Conservation (phyloP, 2,797 vertebrate genomes). For the Lacerta bilineata region DNA sequence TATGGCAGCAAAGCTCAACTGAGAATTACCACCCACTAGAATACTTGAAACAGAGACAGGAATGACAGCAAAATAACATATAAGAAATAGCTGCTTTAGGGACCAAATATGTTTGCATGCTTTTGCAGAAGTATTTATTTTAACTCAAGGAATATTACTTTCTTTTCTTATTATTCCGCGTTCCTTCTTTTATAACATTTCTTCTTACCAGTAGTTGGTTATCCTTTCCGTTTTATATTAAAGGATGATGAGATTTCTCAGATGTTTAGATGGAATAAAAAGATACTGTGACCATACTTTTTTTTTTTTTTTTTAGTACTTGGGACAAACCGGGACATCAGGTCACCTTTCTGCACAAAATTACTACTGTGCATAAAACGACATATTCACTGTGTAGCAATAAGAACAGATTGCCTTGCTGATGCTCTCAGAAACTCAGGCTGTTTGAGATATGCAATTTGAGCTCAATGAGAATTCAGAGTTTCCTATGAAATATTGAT, state of each 20-base stretch:
- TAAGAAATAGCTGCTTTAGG: background rate
- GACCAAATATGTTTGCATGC: background rate
- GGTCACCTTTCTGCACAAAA: slow-evolving; percentile 54
- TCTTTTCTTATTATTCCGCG: fast-evolving
- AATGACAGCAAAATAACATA: too few relatives aligned
- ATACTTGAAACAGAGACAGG: background rate
- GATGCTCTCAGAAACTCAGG: slow-evolving; percentile 53
- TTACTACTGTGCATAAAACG: slow-evolving; percentile 64
- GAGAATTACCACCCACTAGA: background rate
- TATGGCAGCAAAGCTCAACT: background rate
- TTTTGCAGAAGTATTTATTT: background rate
- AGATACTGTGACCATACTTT: slow-evolving; percentile 50
- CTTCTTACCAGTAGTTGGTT: background rate
- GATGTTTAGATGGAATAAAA: slow-evolving; percentile 55
- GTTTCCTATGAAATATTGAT: slow-evolving; percentile 29
- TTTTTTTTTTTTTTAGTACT: slow-evolving; percentile 58
- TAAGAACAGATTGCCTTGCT: slow-evolving; percentile 65
- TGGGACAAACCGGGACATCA: slow-evolving; percentile 55
- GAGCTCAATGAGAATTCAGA: slow-evolving; percentile 59
- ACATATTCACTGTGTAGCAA: slow-evolving; percentile 65
- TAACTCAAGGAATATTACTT: background rate
- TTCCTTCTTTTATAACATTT: background rate
- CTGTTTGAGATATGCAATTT: slow-evolving; percentile 51
- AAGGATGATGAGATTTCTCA: slow-evolving; percentile 47
- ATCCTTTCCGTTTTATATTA: slow-evolving; percentile 29